Base-by-base conservation (phyloP, 2,113 vertebrate species). In the Sapayoa aenigma region DNA sequence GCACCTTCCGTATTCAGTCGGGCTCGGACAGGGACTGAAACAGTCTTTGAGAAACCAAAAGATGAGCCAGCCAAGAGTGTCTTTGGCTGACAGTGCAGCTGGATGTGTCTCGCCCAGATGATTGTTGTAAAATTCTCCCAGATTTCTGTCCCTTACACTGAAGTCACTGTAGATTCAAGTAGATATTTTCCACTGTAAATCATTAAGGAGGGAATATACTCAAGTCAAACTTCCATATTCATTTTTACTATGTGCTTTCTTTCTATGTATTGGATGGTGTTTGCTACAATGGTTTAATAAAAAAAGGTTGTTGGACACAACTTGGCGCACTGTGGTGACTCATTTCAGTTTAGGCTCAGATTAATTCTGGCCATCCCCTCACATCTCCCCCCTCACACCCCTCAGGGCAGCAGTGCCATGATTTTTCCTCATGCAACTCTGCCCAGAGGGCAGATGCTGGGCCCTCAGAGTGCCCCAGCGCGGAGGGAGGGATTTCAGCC, bases 1-100 rank as follows among this genome's bases (percentile, higher is more conserved):
- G 99, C 99, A 49, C 99, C 99, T 0, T 99, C 99, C 1, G 90
- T 99, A 59, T 99, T 99, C 97, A 99, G 99, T 83, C 93, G 94
- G 2, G 95, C 96, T 73, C 98, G 99, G 90, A 98, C 98, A 0
- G 99, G 99, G 25, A 87, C 89, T 2, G 99, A 99, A 97, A 99
- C 99, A 0, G 98, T 97, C 60, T 98, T 99, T 50, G 97, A 98
- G 42, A 98, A 99, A 55, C 97, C 98, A 1, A 97, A 97, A 73
- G 89, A 93, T 3, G 97, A 97, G 44, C 98, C 98, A 0, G 95
- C 98, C 77, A 98, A 98, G 96, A 99, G 99, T 9, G 98, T 99
- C 81, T 99, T 99, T 90, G 98, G 98, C 94, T 99, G 98, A 97
- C 85, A 59, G 97, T 58, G 60, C 96, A 97, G 95, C 98, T 98